Conservation (phyloP, 2,888 invertebrate genomes). For the Oscheius sp. region DNA sequence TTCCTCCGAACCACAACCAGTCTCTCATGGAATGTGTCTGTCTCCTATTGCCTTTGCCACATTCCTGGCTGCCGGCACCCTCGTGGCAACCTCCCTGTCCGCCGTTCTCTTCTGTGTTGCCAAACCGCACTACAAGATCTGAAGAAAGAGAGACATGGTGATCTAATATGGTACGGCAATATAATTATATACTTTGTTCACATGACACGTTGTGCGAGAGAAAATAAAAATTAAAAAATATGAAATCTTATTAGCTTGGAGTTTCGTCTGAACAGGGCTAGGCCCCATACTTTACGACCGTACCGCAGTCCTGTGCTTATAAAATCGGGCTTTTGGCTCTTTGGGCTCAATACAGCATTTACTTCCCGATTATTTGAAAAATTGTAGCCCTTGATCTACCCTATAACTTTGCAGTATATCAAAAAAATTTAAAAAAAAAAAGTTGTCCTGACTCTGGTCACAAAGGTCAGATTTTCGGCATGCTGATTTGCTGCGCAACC, state of each 20-base stretch:
- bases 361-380: no score
- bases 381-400: no score
- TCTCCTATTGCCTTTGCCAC: conserved; percentile 56
- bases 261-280: background rate
- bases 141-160: background rate
- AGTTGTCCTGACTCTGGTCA: no score
- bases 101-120: conserved; percentile 55
- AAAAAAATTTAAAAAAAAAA: no score
- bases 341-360: no score
- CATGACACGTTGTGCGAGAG: background rate
- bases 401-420: no score
- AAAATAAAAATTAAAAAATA: background rate
- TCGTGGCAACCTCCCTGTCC: conserved; percentile 55
- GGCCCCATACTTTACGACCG: no score
- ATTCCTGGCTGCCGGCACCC: conserved; percentile 55
- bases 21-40: conserved; percentile 48
- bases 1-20: conserved; percentile 35
- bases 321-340: no score
- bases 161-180: conserved; percentile 15
- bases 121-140: conserved; percentile 46
- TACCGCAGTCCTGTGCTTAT: no score
- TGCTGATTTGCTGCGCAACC: no score
- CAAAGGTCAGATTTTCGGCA: no score
- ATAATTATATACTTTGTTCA: conserved; percentile 20
- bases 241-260: background rate